These are phyloP conservation scores for Anorthoa munda DNA, from an alignment of 2,888 invertebrate species.

Conservation along the genomic window DNA sequence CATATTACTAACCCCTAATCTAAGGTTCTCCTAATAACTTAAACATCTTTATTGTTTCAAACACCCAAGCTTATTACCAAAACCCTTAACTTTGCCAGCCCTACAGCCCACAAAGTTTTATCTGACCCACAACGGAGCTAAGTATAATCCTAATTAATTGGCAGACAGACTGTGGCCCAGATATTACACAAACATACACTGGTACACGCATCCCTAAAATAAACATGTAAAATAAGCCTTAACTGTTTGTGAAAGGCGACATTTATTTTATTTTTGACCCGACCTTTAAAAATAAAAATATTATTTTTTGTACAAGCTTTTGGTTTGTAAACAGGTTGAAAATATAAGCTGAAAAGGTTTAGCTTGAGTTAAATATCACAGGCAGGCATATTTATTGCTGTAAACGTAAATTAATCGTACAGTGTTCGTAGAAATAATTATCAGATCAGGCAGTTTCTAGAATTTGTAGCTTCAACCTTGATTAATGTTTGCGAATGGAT, in stretches of 20 bases:
- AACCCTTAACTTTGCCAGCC: conserved; percentile 53
- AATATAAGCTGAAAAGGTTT: neutral
- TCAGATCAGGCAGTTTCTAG: neutral
- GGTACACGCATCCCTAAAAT: conserved; percentile 60
- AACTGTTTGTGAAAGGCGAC: conserved; percentile 39
- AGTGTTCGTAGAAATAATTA: conserved; percentile 13
- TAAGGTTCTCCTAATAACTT: conserved; percentile 8
- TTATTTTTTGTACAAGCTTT: conserved; percentile 1
- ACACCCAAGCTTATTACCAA: conserved; percentile 21
- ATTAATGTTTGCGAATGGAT: conserved; percentile 1
- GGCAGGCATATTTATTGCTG: neutral
- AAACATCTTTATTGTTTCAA: conserved; percentile 19
- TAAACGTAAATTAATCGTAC: neutral
- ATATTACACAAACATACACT: conserved; percentile 76
- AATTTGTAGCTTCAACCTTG: conserved; percentile 6
- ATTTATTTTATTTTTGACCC: conserved; percentile 39
- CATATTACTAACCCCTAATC: neutral
- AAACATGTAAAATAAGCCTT: conserved; percentile 46
- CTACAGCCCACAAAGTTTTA: conserved; percentile 82
- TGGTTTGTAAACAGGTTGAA: neutral
- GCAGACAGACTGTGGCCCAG: conserved; percentile 80
- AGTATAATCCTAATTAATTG: conserved; percentile 88
- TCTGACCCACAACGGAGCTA: conserved; percentile 80
- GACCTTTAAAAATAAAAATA: conserved; percentile 25
- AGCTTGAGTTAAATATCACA: neutral